Evolutionary conservation across 2,113 vertebrate genomes (phyloP).

Genomic region (Myrmophylax atrothorax): DNA sequence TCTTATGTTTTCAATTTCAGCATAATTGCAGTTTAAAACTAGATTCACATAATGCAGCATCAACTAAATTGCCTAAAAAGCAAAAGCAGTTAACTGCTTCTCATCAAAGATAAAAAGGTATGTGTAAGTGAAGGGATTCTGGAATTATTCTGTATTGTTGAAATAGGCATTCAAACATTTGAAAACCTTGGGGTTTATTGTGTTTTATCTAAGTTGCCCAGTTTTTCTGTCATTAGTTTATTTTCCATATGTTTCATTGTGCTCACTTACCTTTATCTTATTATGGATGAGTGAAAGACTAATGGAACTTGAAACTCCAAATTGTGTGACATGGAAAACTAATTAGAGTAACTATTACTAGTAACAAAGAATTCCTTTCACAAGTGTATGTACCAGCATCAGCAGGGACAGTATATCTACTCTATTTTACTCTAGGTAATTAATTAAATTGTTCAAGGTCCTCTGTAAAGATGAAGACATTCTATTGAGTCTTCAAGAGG

Average conservation of each 20-base stretch:
- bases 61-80: not conserved
- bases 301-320: not conserved
- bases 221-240: not conserved
- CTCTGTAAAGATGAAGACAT: not conserved
- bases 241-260: not conserved
- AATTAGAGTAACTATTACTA: not conserved
- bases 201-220: not conserved
- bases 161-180: not conserved
- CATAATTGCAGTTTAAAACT: not conserved
- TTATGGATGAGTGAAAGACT: not conserved
- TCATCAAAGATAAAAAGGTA: not conserved
- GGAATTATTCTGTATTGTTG: not conserved
- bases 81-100: not conserved
- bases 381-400: not conserved
- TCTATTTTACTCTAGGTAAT: not conserved
- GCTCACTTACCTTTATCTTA: not conserved
- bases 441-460: not conserved
- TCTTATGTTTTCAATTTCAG: not conserved
- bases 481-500: not conserved
- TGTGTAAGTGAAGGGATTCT: not conserved
- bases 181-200: not conserved
- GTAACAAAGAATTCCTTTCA: not conserved
- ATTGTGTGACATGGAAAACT: not conserved
- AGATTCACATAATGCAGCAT: not conserved
- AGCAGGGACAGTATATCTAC: not conserved